Evolutionary conservation across 1,140 invertebrate species (phyloP).

Genomic region (Hylaeus volcanicus): DNA sequence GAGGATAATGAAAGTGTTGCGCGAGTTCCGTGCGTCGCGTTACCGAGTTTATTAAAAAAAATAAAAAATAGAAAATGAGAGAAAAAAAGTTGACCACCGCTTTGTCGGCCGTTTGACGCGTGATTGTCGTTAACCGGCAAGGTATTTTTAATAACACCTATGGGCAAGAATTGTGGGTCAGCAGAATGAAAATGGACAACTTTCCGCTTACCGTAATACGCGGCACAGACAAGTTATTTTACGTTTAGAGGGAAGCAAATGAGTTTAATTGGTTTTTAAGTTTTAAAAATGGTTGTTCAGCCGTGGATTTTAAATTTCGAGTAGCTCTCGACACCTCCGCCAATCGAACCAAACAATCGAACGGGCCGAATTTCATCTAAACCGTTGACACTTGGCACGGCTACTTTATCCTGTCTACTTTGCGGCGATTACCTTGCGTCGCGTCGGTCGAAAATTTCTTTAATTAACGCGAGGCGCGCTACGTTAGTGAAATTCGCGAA

Average conservation of each 20-base stretch:
- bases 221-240: no score
- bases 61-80: background rate
- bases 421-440: background rate
- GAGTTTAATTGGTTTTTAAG: constrained; percentile 54
- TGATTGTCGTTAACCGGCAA: background rate
- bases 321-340: constrained; percentile 12
- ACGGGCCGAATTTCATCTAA: background rate
- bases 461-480: constrained; percentile 14
- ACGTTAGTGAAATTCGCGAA: constrained; percentile 1
- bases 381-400: background rate
- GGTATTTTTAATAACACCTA: constrained; percentile 9
- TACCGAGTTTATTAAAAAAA: constrained; percentile 19
- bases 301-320: constrained; percentile 44
- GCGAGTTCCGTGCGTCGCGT: background rate
- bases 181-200: no score
- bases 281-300: constrained; percentile 25
- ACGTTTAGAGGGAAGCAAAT: no score
- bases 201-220: no score
- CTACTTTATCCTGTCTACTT: background rate
- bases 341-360: background rate
- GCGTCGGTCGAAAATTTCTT: background rate
- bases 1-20: constrained; percentile 38
- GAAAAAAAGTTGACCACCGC: constrained; percentile 19
- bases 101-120: background rate
- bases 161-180: no score